Conservation (phyloP, 2,888 invertebrate species). For the Conistra vaccinii region DNA sequence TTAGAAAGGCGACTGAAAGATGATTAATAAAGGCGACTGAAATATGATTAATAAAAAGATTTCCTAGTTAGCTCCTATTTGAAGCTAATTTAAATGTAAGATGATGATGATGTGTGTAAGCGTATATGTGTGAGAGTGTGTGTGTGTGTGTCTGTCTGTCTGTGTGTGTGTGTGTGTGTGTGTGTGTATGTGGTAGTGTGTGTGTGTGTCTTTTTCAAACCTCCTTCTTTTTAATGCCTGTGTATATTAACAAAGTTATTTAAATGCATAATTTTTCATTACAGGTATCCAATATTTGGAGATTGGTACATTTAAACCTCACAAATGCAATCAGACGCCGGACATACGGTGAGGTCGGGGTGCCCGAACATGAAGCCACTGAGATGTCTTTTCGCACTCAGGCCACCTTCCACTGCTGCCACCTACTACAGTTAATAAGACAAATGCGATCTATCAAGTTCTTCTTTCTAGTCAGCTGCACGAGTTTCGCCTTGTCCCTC, state of each 20-base stretch:
- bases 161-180: too few relatives aligned
- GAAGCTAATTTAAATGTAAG: neutral
- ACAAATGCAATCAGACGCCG: slow-evolving; percentile 56
- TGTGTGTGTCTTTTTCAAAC: too few relatives aligned
- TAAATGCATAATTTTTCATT: slow-evolving; percentile 29
- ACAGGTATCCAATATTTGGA: slow-evolving; percentile 37
- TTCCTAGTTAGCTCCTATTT: neutral
- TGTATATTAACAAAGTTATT: neutral
- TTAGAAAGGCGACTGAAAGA: neutral
- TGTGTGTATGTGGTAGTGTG: too few relatives aligned
- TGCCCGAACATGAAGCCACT: slow-evolving; percentile 72
- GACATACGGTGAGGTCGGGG: slow-evolving; percentile 9
- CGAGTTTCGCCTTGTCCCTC: slow-evolving; percentile 74
- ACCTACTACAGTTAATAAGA: slow-evolving; percentile 64
- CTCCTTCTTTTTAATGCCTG: neutral
- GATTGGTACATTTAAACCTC: slow-evolving; percentile 5
- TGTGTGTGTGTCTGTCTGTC: too few relatives aligned
- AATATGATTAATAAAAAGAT: neutral
- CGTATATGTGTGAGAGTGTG: too few relatives aligned
- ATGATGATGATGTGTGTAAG: too few relatives aligned
- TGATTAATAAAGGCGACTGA: neutral
- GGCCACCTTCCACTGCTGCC: slow-evolving; percentile 57
- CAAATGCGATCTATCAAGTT: slow-evolving; percentile 73
- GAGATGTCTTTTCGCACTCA: slow-evolving; percentile 68
- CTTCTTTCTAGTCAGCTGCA: slow-evolving; percentile 74